Evolutionary conservation across 2,888 invertebrate species (phyloP), one percentile per base, ranked within the genome.

Genomic region (Amitus sp.): DNA sequence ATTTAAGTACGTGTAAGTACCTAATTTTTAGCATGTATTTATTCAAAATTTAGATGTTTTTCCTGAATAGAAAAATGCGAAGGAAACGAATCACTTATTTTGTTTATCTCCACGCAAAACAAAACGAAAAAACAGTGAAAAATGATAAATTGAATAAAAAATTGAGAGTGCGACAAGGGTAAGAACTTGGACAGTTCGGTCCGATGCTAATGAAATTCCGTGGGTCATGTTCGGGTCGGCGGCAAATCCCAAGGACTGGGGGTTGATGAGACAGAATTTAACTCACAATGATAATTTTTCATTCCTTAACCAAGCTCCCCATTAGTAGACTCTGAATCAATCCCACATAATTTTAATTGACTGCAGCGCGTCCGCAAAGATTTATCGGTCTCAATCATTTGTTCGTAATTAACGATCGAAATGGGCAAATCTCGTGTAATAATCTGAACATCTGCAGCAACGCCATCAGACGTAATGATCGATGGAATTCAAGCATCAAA

Each of bases 201-300:
- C 73, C 74, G 73, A 77, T 77, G 76, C 75, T 77, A 77, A 77
- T 77, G 77, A 77, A 77, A 77, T 77, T 77, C 77, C 77, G 57
- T 68, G 68, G 68, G 67, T 71, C 71, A 68, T 68, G 73, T 71
- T 73, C 42, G 42, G 15, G 19, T 19, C 42, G 18, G 13, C 19
- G n/a, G 12, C 12, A 9, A 34, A 5, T 34, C n/a, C 19, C n/a
- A 20, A 20, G 20, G 20, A 18, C n/a, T 4, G 15, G 15, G 34
- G 13, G 2, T 7, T 2, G 39, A 39, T 10, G 18, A 17, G 39
- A 39, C 39, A 3, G 2, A 13, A 17, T 13, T 3, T 5, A 39
- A 39, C 15, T 17, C 19, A n/a, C 6, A 20, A 18, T n/a, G n/a
- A 20, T 42, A 42, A 42, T 20, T 42, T 20, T 42, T 18, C 20